Conservation (phyloP, 1,140 invertebrate genomes). For the Spodoptera litura region DNA sequence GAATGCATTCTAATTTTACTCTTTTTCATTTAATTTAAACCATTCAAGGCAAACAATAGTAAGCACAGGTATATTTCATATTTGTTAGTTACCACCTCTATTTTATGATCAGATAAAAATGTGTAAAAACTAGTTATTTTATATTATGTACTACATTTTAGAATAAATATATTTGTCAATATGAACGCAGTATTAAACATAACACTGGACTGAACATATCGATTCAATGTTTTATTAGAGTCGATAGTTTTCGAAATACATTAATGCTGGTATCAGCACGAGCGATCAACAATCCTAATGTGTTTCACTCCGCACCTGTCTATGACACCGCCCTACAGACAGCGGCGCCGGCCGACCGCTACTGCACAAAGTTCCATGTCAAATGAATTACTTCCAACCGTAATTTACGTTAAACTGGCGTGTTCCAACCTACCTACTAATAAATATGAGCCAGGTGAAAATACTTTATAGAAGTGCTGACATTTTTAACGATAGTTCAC, state of each 20-base stretch:
- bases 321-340: not conserved
- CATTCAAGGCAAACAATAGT: no score
- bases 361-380: constrained; percentile 36
- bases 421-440: constrained; percentile 28
- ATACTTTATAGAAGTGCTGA: constrained; percentile 19
- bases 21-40: no score
- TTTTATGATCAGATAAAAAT: no score
- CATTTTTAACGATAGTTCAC: not conserved
- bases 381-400: constrained; percentile 29
- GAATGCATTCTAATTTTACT: no score
- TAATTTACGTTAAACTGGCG: constrained; percentile 19
- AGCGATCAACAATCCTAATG: constrained; percentile 25
- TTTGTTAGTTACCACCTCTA: no score
- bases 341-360: not conserved
- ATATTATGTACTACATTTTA: no score
- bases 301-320: constrained; percentile 17
- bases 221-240: constrained; percentile 4
- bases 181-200: not conserved
- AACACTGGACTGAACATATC: not conserved
- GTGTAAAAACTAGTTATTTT: no score
- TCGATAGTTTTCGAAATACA: not conserved
- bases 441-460: constrained; percentile 36
- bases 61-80: no score
- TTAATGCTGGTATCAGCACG: constrained; percentile 1
- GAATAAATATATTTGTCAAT: not conserved